Conservation (phyloP, 2,113 vertebrate genomes). For the Paraplagusia blochii region DNA sequence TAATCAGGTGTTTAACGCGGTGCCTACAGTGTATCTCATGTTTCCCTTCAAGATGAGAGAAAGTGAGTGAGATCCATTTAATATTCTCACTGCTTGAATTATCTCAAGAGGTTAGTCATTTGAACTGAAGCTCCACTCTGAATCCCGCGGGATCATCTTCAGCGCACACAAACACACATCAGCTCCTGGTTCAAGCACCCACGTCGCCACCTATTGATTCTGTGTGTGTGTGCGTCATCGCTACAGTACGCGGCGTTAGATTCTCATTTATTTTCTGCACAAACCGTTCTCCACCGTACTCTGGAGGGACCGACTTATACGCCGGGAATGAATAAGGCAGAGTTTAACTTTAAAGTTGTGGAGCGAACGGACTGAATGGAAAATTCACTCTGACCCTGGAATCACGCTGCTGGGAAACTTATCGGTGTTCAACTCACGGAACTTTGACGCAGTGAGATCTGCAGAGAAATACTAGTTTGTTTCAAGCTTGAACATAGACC, state of each 20-base stretch:
- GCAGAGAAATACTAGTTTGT: neutral
- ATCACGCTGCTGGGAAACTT: neutral
- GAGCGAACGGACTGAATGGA: conserved; percentile 34
- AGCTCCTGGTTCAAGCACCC: conserved; percentile 10
- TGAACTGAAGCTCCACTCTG: conserved; percentile 9
- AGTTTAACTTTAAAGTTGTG: conserved; percentile 35
- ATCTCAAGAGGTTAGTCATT: conserved; percentile 23
- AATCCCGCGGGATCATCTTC: conserved; percentile 15
- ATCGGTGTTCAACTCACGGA: conserved; percentile 5
- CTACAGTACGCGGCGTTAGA: conserved; percentile 4
- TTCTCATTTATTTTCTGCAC: conserved; percentile 33
- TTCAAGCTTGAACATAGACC: no score
- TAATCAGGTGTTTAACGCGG: conserved; percentile 3
- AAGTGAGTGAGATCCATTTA: conserved; percentile 32
- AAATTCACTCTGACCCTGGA: conserved; percentile 17
- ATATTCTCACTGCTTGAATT: conserved; percentile 50
- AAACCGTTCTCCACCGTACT: conserved; percentile 23
- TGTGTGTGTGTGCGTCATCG: conserved; percentile 21
- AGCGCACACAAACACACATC: conserved; percentile 6
- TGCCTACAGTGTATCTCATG: conserved; percentile 52
- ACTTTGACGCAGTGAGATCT: neutral
- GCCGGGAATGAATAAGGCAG: conserved; percentile 34
- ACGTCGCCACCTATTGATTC: conserved; percentile 36
- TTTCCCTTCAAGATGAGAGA: conserved; percentile 28
- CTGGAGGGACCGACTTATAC: conserved; percentile 37